These are phyloP conservation scores for Rosalia funebris DNA, from an alignment of 2,888 invertebrate genomes.

Conservation along the genomic window DNA sequence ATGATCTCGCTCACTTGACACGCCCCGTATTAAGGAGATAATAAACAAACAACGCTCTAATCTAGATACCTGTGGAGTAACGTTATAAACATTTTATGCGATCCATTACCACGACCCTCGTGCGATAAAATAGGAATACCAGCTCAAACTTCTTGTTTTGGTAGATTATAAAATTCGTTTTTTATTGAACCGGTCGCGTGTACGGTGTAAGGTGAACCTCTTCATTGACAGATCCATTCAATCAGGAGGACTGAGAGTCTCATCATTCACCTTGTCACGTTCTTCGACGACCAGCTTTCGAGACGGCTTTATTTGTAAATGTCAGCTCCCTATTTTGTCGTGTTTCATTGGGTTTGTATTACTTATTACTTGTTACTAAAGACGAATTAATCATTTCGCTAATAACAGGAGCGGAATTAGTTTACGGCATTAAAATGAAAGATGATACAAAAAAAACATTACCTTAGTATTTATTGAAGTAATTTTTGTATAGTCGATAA, in stretches of 20 bases:
- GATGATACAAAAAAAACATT: no score
- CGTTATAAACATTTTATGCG: conserved; percentile 2
- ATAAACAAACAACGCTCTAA: conserved; percentile 4
- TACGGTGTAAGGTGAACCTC: conserved; percentile 17
- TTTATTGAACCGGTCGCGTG: conserved; percentile 19
- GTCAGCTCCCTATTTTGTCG: neutral
- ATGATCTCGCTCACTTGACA: neutral
- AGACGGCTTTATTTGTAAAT: conserved; percentile 7
- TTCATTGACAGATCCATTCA: conserved; percentile 19
- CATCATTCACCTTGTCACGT: conserved; percentile 23
- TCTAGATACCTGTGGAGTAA: conserved; percentile 1
- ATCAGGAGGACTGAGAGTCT: conserved; percentile 9
- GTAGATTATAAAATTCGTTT: conserved; percentile 11
- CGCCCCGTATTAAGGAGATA: conserved; percentile 2
- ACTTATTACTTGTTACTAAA: no score
- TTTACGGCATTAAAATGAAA: no score
- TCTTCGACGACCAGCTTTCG: neutral
- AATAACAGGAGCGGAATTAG: no score
- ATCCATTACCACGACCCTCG: neutral
- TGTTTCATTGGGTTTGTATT: no score
- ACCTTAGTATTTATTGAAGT: no score
- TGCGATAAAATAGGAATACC: neutral
- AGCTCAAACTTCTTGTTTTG: conserved; percentile 3
- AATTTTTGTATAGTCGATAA: no score
- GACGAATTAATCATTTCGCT: no score